These are phyloP conservation scores for Hipparchia sbordonii DNA, from an alignment of 2,888 invertebrate species.

Conservation along the genomic window DNA sequence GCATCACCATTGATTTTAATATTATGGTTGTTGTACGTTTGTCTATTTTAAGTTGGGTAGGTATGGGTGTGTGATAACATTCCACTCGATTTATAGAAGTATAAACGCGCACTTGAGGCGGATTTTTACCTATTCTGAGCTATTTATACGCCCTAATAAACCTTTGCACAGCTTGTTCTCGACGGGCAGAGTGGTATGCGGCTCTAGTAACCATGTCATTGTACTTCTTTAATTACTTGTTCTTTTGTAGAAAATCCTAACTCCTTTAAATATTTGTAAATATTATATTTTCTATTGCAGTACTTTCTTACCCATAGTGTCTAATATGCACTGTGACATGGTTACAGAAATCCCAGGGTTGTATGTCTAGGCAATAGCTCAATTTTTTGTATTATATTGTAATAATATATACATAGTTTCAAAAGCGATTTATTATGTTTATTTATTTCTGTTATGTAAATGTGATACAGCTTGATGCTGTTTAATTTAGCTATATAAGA, in stretches of 20 bases:
- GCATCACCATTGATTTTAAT: constrained; percentile 3
- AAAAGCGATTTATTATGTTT: constrained; percentile 55
- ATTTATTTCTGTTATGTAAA: constrained; percentile 65
- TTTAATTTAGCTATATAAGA: constrained; percentile 64
- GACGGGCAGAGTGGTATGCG: constrained; percentile 77
- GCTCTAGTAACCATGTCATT: constrained; percentile 75
- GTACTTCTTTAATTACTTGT: constrained; percentile 43
- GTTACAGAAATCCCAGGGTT: constrained; percentile 79
- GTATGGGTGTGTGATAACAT: constrained; percentile 41
- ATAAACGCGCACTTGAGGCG: constrained; percentile 46
- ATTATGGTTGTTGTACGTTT: constrained; percentile 18
- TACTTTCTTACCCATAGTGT: constrained; percentile 38
- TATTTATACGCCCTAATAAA: constrained; percentile 60
- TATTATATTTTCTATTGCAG: constrained; percentile 50
- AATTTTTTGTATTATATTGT: constrained; percentile 64
- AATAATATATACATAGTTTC: constrained; percentile 54
- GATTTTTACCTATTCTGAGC: constrained; percentile 58
- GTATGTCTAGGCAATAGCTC: constrained; percentile 79
- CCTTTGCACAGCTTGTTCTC: constrained; percentile 73
- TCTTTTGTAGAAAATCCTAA: constrained; percentile 49
- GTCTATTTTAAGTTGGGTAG: constrained; percentile 29
- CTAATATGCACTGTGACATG: constrained; percentile 61
- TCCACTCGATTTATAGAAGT: constrained; percentile 44
- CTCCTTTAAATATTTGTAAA: constrained; percentile 61
- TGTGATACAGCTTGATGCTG: constrained; percentile 76